Evolutionary conservation across 1,140 invertebrate genomes (phyloP).

Genomic region (Campoletis sonorensis): DNA sequence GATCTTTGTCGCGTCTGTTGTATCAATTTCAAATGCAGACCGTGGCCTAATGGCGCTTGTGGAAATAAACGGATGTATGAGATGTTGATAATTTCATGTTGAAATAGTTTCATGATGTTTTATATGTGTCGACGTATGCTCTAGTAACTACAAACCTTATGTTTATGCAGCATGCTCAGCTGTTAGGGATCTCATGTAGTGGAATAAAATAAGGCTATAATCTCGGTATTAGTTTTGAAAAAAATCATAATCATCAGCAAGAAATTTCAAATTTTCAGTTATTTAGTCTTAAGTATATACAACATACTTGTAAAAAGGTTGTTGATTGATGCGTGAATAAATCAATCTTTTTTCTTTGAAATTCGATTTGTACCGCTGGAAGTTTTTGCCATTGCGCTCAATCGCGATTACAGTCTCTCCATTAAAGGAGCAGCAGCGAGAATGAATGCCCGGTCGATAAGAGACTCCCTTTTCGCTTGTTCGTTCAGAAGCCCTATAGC

Average conservation of each 20-base stretch:
- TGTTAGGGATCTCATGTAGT: not conserved
- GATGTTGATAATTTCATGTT: not conserved
- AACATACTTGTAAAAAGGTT: no score
- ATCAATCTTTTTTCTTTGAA: not conserved
- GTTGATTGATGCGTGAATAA: not conserved
- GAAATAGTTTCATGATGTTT: not conserved
- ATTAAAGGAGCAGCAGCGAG: conserved; percentile 37
- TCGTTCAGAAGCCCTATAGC: conserved; percentile 10
- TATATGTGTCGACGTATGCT: not conserved
- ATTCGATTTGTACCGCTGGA: conserved; percentile 1
- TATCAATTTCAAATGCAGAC: conserved; percentile 13
- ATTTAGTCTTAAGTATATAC: no score
- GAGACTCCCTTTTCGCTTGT: conserved; percentile 18
- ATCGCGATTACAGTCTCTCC: not conserved
- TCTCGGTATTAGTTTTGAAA: no score
- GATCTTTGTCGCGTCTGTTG: not conserved
- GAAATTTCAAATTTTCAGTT: no score
- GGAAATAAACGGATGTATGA: not conserved
- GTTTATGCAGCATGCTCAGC: not conserved
- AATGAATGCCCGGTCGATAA: conserved; percentile 29
- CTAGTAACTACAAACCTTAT: not conserved
- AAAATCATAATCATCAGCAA: no score
- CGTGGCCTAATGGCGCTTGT: not conserved
- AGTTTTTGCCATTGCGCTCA: not conserved
- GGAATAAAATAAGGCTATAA: no score